These are phyloP conservation scores for Pelobates cultripes DNA, from an alignment of 2,797 vertebrate species.

Conservation along the genomic window DNA sequence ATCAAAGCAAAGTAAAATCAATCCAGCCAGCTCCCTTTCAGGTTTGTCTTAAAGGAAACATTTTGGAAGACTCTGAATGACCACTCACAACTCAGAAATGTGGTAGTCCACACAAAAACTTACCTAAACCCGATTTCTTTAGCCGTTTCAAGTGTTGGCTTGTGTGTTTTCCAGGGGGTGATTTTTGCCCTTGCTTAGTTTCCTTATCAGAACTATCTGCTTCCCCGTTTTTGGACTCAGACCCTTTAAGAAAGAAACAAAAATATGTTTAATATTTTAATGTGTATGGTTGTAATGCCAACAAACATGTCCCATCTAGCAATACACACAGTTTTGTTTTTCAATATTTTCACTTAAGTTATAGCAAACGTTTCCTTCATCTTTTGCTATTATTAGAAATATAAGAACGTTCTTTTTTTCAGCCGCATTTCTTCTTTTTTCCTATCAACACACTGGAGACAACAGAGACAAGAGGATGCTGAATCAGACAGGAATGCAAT, in stretches of 20 bases:
- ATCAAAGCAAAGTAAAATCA: too few relatives aligned
- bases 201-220: slow-evolving; percentile 84
- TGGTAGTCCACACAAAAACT: slow-evolving; percentile 57
- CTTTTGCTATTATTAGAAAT: slow-evolving; percentile 49
- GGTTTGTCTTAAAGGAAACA: too few relatives aligned
- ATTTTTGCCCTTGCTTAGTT: slow-evolving; percentile 82
- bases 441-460: slow-evolving; percentile 57
- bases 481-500: slow-evolving; percentile 76
- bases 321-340: too few relatives aligned
- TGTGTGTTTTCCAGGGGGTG: slow-evolving; percentile 81
- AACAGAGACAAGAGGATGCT: slow-evolving; percentile 70
- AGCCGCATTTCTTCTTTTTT: slow-evolving; percentile 59
- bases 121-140: slow-evolving; percentile 85
- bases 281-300: too few relatives aligned
- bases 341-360: too few relatives aligned
- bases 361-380: too few relatives aligned
- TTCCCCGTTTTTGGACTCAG: slow-evolving; percentile 84
- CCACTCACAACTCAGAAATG: too few relatives aligned
- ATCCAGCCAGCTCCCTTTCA: too few relatives aligned
- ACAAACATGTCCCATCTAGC: too few relatives aligned
- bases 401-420: slow-evolving; percentile 63
- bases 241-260: slow-evolving; percentile 71
- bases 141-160: slow-evolving; percentile 83
- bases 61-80: too few relatives aligned
- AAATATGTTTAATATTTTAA: neutral